Percentiles rank a stretch among this genome's conserved stretches.
These are phyloP conservation scores for Esperia sulphurella DNA, from an alignment of 2,888 invertebrate genomes.

Conservation along the genomic window DNA sequence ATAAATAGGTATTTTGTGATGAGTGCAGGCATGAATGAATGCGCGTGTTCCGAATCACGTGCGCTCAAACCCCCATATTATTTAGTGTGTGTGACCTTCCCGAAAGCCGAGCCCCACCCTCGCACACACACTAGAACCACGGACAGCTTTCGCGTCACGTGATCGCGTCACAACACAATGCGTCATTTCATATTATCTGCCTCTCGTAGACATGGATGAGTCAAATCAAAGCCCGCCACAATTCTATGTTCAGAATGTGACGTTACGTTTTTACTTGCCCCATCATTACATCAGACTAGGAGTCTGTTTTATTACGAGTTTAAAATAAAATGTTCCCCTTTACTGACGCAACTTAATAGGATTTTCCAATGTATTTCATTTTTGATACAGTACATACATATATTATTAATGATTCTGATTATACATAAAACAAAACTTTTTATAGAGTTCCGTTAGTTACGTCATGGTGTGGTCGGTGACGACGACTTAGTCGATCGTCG, in stretches of 20 bases:
- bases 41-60: slow-evolving; percentile 59
- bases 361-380: too few species aligned
- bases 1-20: not conserved
- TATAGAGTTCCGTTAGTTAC: slow-evolving; percentile 3
- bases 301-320: too few species aligned
- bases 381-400: too few species aligned
- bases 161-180: too few species aligned
- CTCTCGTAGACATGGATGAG: too few species aligned
- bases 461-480: slow-evolving; percentile 12
- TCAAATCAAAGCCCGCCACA: too few species aligned
- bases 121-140: slow-evolving; percentile 28
- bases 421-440: not conserved
- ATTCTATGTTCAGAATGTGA: too few species aligned
- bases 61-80: slow-evolving; percentile 23
- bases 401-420: not conserved
- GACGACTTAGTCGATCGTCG: slow-evolving; percentile 4
- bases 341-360: too few species aligned
- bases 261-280: too few species aligned
- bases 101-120: slow-evolving; percentile 46
- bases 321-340: too few species aligned
- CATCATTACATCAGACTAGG: too few species aligned
- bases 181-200: too few species aligned
- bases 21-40: slow-evolving; percentile 14
- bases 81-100: slow-evolving; percentile 23
- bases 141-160: slow-evolving; percentile 39